Evolutionary conservation across 2,797 vertebrate genomes (phyloP).

Genomic region (Alfaro cultratus): DNA sequence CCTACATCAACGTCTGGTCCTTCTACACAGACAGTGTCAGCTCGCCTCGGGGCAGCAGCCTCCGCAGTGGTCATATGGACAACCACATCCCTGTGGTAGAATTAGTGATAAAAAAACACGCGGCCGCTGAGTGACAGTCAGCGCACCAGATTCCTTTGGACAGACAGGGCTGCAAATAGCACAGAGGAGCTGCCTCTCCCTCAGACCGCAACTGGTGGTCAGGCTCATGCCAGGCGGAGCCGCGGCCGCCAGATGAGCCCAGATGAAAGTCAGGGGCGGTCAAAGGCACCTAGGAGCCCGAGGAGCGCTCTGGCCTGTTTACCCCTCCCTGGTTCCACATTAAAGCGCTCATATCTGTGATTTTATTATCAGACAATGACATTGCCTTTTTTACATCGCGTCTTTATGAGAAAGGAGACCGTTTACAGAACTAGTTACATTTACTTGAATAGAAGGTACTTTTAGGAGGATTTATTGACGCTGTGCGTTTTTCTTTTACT

Average conservation of each 20-base stretch:
- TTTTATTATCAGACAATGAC: conserved; percentile 29
- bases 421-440: conserved; percentile 12
- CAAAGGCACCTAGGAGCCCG: conserved; percentile 44
- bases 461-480: too few relatives aligned
- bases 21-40: conserved; percentile 82
- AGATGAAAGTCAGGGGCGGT: conserved; percentile 62
- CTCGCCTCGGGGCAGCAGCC: conserved; percentile 80
- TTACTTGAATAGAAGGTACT: too few relatives aligned
- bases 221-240: conserved; percentile 74
- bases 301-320: conserved; percentile 54
- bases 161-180: conserved; percentile 83
- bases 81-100: conserved; percentile 80
- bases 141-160: conserved; percentile 81
- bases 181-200: conserved; percentile 74
- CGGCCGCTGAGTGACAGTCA: conserved; percentile 81
- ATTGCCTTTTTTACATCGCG: background rate
- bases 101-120: conserved; percentile 79
- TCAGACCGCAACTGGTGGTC: conserved; percentile 78
- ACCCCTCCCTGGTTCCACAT: conserved; percentile 28
- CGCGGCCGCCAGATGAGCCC: conserved; percentile 73
- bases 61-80: conserved; percentile 85
- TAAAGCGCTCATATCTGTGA: conserved; percentile 16
- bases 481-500: too few relatives aligned
- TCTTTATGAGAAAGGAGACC: conserved; percentile 17
- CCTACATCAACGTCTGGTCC: conserved; percentile 80